Evolutionary conservation across 2,797 vertebrate species (phyloP).

Genomic region (Odontamblyopus lacepedii): DNA sequence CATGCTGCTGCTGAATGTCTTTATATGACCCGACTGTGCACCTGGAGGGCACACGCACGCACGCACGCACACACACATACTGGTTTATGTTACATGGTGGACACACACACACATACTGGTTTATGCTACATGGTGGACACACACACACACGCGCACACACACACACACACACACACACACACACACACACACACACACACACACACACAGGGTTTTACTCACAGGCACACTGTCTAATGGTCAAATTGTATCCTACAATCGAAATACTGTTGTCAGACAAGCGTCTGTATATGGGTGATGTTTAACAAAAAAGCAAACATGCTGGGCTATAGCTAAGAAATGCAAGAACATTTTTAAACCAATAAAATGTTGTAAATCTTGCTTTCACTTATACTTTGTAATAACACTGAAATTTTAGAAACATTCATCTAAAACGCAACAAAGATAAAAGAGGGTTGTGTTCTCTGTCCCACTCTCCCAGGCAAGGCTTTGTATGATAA

Average conservation of each 20-base stretch:
- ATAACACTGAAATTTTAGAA: constrained; percentile 21
- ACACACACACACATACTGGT: too few species aligned
- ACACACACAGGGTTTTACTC: background rate
- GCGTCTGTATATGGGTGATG: background rate
- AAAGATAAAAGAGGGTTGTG: constrained; percentile 25
- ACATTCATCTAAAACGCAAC: constrained; percentile 30
- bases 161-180: too few species aligned
- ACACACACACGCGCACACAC: too few species aligned
- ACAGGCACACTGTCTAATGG: background rate
- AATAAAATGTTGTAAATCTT: background rate
- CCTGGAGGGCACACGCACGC: constrained; percentile 31
- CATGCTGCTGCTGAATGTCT: constrained; percentile 62
- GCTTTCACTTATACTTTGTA: background rate
- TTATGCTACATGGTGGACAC: too few species aligned
- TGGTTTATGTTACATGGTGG: too few species aligned
- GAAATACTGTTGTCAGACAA: background rate
- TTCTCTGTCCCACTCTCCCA: constrained; percentile 33
- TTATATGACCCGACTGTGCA: constrained; percentile 58
- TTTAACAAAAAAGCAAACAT: background rate
- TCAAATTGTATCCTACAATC: background rate
- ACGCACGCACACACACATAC: too few species aligned
- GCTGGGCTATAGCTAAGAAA: background rate
- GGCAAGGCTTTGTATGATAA: constrained; percentile 54
- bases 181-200: background rate
- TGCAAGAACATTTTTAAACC: background rate